Evolutionary conservation across 2,888 invertebrate species (phyloP), one percentile per base, ranked within the genome.

Genomic region (Chaetogeoica ovagalla): DNA sequence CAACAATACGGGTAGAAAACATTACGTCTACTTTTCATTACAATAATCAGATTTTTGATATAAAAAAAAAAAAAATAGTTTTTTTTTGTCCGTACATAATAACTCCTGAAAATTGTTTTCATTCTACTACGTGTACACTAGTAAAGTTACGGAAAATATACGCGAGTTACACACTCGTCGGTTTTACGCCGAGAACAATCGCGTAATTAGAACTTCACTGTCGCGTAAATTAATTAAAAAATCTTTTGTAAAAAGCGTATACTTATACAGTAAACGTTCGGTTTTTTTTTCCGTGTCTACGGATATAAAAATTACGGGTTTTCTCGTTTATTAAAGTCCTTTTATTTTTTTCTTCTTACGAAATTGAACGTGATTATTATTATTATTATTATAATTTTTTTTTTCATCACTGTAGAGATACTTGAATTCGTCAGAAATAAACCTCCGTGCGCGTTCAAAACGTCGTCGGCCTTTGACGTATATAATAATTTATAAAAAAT

Each of bases 181-280:
- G n/a, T n/a, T n/a, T n/a, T n/a, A 30, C 4, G 30, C 5, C 23
- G 23, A 57, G 43, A 75, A 75, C 75, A 75, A 75, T 75, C 43
- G 43, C 43, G 23, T 68, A 76, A 76, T 76, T 76, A 76, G 23
- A 76, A 76, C 59, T 75, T 30, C 8, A 3, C 57, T 15, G 57
- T 39, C 19, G 19, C 66, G 7, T 43, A 23, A 66, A 30, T 66
- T n/a, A 68, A 68, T 68, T 59, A 76, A 76, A 75, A 30, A 68
- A 23, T 39, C 55, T 74, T 65, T 21, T 23, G 2, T 30, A 30
- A 30, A 30, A 30, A 4, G 30, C 30, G 30, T 30, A 30, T 30
- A 30, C 30, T 1, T 30, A 30, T 30, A 30, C 4, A 30, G 39
- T 65, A 65, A 57, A 11, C n/a, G 30, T 52, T 55, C 7, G 55